Evolutionary conservation across 1,140 invertebrate genomes (phyloP), one percentile per base, ranked within the genome.

Genomic region (Physella acuta): DNA sequence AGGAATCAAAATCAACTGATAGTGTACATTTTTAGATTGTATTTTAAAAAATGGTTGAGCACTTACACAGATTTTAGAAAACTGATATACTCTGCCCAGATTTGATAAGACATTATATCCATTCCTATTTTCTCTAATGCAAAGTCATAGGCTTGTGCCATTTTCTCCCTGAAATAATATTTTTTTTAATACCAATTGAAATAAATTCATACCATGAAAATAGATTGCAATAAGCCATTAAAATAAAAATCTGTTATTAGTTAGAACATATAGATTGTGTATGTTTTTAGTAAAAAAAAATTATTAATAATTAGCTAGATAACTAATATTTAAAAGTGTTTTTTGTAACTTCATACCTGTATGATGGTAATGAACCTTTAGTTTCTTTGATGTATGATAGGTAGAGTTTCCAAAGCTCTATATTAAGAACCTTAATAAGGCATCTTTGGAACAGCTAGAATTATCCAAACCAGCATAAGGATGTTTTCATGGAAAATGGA

Each of bases 81-180:
- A 34, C 90, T 92, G 0, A 99, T 93, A 80, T 99, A 99, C 84
- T 99, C 98, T 79, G 94, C 94, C 95, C 95, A 98, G 72, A 99
- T 93, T 30, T 92, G 91, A 82, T 94, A 97, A 0, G 95, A 96
- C 84, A 95, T 93, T 73, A 97, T 93, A 79, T 99, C 97, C 90
- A 98, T 93, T 1, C 98, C 98, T 78, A 99, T 98, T 86, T 99
- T 99, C 71, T 99, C 97, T 67, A 99, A 84, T 0, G 98, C 97
- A 88, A 99, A 99, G 85, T 99, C 97, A 83, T 98, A 99, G 0
- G 97, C 97, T 86, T 99, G 95, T 0, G 96, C 96, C 93, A 99
- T 97, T 88, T 98, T 99, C 85, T 99, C 97, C 81, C 96, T 97
- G 84, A 53, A 60, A 68, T 24, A n/a, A n/a, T n/a, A n/a, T n/a